Base-by-base conservation (phyloP, 1,140 invertebrate species). In the Ceratosolen solmsi region DNA sequence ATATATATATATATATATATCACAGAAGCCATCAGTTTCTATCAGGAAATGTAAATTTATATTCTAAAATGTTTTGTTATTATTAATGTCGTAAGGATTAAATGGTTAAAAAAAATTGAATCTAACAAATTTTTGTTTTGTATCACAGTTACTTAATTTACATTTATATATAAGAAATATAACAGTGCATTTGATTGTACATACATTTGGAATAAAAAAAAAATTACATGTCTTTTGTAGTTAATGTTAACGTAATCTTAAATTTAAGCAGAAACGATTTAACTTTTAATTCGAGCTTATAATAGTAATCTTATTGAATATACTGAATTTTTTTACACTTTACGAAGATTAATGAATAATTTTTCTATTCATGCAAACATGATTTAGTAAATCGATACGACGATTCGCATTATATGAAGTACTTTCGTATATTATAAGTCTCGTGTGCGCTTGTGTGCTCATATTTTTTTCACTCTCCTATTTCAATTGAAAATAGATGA, bases 81-180 rank as follows among this genome's bases (percentile, higher is more conserved):
- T n/a, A n/a, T n/a, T n/a, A n/a, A n/a, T n/a, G 13, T 46, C 8
- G 9, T 33, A 65, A 65, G 58, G 41, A 51, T 13, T 22, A 8
- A 54, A 70, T 51, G 22, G n/a, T 46, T n/a, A n/a, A n/a, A n/a
- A n/a, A 63, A 63, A 68, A 38, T 68, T 68, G 17, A 68, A 38
- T 65, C 38, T 27, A 68, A 38, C 7, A 68, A 60, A 11, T 20
- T 38, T 82, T 71, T 20, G 30, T 85, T 84, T 83, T 85, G 82
- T 86, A 86, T 86, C 84, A 85, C 85, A 86, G 85, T 85, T 84
- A 85, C 72, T 82, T 83, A 83, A 79, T 80, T 82, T 82, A 85
- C 82, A 84, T 85, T 86, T 83, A 85, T 80, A 77, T 82, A 84
- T 72, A 83, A 83, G 79, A 65, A 74, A 86, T 83, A 84, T 82